phyloP scores from a whole-genome alignment of 2,888 invertebrate genomes.

The Melanostoma mellinum region DNA sequence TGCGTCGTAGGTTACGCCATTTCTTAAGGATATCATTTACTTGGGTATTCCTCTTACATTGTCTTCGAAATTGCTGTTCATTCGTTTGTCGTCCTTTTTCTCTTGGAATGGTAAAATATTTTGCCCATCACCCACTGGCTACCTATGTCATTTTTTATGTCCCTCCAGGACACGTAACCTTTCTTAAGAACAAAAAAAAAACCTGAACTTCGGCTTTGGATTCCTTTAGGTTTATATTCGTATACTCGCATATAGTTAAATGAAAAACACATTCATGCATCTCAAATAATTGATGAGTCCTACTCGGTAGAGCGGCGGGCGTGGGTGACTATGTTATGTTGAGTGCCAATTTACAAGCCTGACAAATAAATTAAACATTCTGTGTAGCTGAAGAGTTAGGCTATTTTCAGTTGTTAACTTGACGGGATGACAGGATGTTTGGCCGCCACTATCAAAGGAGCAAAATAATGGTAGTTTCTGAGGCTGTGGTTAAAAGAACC shows the following conservation, averaged over 20 bases:
- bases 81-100: slow-evolving; percentile 41
- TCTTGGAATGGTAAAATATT: slow-evolving; percentile 48
- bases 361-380: slow-evolving; percentile 61
- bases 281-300: slow-evolving; percentile 66
- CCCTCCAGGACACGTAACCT: slow-evolving; percentile 56
- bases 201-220: slow-evolving; percentile 49
- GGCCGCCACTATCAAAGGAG: slow-evolving; percentile 33
- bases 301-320: not conserved
- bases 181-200: slow-evolving; percentile 47
- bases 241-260: not conserved
- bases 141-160: slow-evolving; percentile 50
- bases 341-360: not conserved
- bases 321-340: not conserved
- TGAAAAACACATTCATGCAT: slow-evolving; percentile 55
- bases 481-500: slow-evolving; percentile 4
- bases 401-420: slow-evolving; percentile 60
- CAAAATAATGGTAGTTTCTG: slow-evolving; percentile 8
- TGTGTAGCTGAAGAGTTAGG: slow-evolving; percentile 22
- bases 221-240: not conserved
- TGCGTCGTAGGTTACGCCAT: slow-evolving; percentile 53
- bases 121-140: slow-evolving; percentile 14
- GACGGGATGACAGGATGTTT: slow-evolving; percentile 55
- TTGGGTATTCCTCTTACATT: slow-evolving; percentile 59
- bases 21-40: slow-evolving; percentile 67
- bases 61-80: slow-evolving; percentile 65